Percentiles rank a stretch among this genome's conserved stretches.
phyloP scores from a whole-genome alignment of 2,888 invertebrate genomes.

The Pollenia amentaria region DNA sequence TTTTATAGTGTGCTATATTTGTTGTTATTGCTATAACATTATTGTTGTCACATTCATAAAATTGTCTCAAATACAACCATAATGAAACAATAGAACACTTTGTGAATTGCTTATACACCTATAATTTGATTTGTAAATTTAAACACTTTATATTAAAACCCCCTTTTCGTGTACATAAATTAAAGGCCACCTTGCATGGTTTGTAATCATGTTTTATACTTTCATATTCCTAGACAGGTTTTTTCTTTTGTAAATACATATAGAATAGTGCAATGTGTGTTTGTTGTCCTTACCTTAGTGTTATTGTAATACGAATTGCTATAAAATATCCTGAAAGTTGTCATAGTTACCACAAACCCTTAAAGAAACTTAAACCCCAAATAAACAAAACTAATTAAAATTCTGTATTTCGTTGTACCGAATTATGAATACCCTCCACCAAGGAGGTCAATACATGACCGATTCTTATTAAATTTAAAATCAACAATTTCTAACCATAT shows the following conservation, averaged over 20 bases:
- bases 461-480: too few relatives aligned
- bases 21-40: too few relatives aligned
- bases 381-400: neutral
- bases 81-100: neutral
- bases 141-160: neutral
- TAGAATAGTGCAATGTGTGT: constrained; percentile 44
- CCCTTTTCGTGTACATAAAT: constrained; percentile 31
- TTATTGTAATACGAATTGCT: constrained; percentile 58
- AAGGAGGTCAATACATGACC: too few relatives aligned
- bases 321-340: constrained; percentile 74
- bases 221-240: constrained; percentile 46
- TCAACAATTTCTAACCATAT: too few relatives aligned
- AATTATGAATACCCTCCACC: too few relatives aligned
- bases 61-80: neutral
- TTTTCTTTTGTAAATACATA: constrained; percentile 19
- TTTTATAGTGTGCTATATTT: too few relatives aligned
- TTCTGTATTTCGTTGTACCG: too few relatives aligned
- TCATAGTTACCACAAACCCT: constrained; percentile 79
- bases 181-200: constrained; percentile 54
- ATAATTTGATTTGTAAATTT: too few relatives aligned
- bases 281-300: constrained; percentile 44
- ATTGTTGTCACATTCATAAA: too few relatives aligned
- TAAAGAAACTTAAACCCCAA: constrained; percentile 59
- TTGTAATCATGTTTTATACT: constrained; percentile 44
- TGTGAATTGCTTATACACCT: neutral